Evolutionary conservation across 2,797 vertebrate genomes (phyloP).

Genomic region (Megalops cyprinoides): DNA sequence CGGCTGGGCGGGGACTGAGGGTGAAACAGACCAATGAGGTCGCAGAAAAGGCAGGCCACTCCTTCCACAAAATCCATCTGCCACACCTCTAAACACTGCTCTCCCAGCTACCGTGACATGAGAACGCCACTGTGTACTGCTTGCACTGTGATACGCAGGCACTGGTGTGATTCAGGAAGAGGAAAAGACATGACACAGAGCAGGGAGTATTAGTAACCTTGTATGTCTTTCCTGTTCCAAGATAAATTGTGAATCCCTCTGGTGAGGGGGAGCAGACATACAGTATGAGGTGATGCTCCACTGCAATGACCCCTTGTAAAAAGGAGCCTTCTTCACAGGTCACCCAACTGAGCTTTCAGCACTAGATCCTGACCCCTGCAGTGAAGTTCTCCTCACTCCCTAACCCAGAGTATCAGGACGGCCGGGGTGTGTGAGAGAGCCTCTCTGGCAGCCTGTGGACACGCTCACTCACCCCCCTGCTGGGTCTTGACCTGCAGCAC

Average conservation of each 20-base stretch:
- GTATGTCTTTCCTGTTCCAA: background rate
- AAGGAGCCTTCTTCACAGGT: too few relatives aligned
- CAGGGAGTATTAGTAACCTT: background rate
- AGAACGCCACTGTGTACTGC: too few relatives aligned
- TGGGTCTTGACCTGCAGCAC: slow-evolving; percentile 92
- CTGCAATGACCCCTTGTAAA: too few relatives aligned
- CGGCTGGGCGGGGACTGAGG: slow-evolving; percentile 88
- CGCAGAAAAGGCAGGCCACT: too few relatives aligned
- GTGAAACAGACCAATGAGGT: background rate
- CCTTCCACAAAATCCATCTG: too few relatives aligned
- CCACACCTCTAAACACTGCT: background rate
- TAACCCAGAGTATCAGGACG: background rate
- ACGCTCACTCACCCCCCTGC: slow-evolving; percentile 84
- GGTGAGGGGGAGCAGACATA: background rate
- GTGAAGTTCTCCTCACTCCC: background rate
- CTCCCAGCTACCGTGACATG: background rate
- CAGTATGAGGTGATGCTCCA: too few relatives aligned
- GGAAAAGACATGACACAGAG: background rate
- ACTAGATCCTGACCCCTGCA: too few relatives aligned
- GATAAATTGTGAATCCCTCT: background rate
- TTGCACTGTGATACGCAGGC: too few relatives aligned
- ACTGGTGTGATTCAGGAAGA: background rate
- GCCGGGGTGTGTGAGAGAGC: too few relatives aligned
- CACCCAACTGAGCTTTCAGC: too few relatives aligned
- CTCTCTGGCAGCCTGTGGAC: background rate